Evolutionary conservation across 2,888 invertebrate species (phyloP), one percentile per base, ranked within the genome.

Genomic region (Caenorhabditis imperialis): DNA sequence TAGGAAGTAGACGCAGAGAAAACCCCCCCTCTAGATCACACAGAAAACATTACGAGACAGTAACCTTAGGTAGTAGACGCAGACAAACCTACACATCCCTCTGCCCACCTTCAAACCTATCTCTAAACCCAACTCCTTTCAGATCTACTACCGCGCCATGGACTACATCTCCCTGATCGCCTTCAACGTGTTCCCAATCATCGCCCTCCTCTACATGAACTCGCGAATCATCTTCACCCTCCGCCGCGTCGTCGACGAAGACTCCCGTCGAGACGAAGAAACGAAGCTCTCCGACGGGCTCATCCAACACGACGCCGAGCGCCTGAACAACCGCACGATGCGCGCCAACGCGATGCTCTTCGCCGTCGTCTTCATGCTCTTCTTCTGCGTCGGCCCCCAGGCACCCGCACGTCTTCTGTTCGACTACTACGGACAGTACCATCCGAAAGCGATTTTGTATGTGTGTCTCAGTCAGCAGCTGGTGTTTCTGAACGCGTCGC

Each of bases 291-390:
- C 79, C 6, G 79, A 79, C 45, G 79, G 79, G 2, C 69, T 79
- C 7, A 71, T 79, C 22, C 79, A 74, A 38, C 61, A 79, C 53
- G 80, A 80, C 35, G 54, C 71, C n/a, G n/a, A n/a, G n/a, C n/a
- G n/a, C n/a, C 57, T 73, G 25, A 69, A 74, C 18, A 77, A 82
- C 47, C 75, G 83, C 3, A 74, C 74, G 0, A 63, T 84, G 61
- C 81, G 82, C 40, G 88, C 88, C n/a, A 87, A 88, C 63, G 84
- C 88, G 1, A 87, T 88, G 83, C 83, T 88, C 8, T 86, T 88
- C 70, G 86, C 88, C 2, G 88, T 88, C 10, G 88, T 87, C 30
- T 54, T 84, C n/a, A 79, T 87, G 51, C 75, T 88, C 3, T 79
- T 88, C 51, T 55, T 86, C 30, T 88, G 88, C 70, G 79, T 88